phyloP scores from a whole-genome alignment of 2,113 vertebrate species.

The Condylura cristata region DNA sequence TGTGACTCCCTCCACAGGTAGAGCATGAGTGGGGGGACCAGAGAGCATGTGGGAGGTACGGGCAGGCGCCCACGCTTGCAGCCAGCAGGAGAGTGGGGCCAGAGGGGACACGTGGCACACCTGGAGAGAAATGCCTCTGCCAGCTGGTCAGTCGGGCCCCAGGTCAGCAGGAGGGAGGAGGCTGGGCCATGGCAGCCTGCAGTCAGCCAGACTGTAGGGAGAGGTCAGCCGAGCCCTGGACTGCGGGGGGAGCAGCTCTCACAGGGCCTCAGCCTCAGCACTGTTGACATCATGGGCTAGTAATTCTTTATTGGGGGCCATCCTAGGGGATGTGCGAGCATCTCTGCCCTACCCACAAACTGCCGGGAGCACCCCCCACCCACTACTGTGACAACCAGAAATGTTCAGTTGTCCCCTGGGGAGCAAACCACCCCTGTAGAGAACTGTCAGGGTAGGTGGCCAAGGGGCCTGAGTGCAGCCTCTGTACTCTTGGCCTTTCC shows the following conservation, averaged over 20 bases:
- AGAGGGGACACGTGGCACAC: not conserved
- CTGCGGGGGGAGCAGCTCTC: not conserved
- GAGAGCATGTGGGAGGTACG: no score
- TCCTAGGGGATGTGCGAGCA: not conserved
- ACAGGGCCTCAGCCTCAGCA: not conserved
- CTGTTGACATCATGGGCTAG: not conserved
- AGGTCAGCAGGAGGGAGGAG: not conserved
- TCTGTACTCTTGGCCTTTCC: not conserved
- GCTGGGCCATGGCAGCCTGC: not conserved
- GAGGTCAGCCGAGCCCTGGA: not conserved
- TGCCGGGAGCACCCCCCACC: not conserved
- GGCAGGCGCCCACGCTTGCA: accelerated
- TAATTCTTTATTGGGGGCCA: not conserved
- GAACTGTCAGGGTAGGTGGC: not conserved
- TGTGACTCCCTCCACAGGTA: not conserved
- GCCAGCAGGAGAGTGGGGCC: not conserved
- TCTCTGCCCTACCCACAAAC: not conserved
- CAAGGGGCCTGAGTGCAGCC: not conserved
- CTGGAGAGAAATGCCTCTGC: accelerated
- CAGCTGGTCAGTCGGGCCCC: accelerated
- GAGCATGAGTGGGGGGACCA: not conserved
- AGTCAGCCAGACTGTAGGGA: not conserved
- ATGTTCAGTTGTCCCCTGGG: not conserved
- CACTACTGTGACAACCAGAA: not conserved
- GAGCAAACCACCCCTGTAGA: accelerated